Base-by-base conservation (phyloP, 2,888 invertebrate species). In the Temnothorax rugatulus region DNA sequence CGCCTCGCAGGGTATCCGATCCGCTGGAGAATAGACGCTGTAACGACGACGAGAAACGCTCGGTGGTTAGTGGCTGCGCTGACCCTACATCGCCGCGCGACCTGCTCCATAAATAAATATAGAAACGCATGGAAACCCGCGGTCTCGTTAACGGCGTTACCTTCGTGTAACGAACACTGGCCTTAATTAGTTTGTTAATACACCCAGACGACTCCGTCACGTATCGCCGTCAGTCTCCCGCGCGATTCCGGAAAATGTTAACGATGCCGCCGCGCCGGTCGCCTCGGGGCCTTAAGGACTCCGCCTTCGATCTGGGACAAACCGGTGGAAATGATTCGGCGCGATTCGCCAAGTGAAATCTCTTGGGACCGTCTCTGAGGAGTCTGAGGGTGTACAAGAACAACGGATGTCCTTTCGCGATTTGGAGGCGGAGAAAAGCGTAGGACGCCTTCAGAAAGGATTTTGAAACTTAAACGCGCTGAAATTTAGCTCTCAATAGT, bases 101-200 rank as follows among this genome's bases (percentile, higher is more conserved):
- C 75, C 74, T 38, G 79, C 47, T 74, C 79, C 75, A 81, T 81
- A 81, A 81, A 81, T 81, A 81, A 81, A 81, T 81, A 81, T 81
- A 74, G 79, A 81, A 59, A 81, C 59, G 77, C 57, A 57, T 57
- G 29, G 71, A 79, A 18, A 79, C 29, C 18, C 75, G 59, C 59
- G 59, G 38, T 79, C 59, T 79, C 79, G 74, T 81, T 81, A 81
- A 81, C 73, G 34, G 13, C 47, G 34, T 25, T 34, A 21, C 34
- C 21, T 18, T 57, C 29, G 59, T 74, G 38, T 59, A 81, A 73
- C 74, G 74, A 79, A 79, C 79, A 50, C 47, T 50, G 74, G 59
- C 79, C 79, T 81, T 81, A 81, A 81, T 81, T 81, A 81, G 59
- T 81, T 59, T 73, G 79, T 81, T 81, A 73, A 81, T 81, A 73